Evolutionary conservation across 2,113 vertebrate species (phyloP).

Genomic region (Maccullochella peelii): DNA sequence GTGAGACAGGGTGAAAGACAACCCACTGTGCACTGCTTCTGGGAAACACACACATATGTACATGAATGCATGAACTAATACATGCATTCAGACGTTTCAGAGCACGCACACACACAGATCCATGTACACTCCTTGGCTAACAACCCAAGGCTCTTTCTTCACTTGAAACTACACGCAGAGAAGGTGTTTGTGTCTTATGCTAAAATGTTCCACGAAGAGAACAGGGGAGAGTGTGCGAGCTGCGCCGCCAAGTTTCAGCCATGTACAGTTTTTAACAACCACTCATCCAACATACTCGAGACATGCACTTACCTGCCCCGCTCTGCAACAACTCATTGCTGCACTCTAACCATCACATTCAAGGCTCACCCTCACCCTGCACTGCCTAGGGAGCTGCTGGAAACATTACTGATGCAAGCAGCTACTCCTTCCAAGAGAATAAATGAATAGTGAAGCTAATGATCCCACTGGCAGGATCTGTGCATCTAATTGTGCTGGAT

Average conservation of each 20-base stretch:
- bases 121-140: background rate
- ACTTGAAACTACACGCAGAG: slow-evolving; percentile 3
- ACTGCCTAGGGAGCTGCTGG: slow-evolving; percentile 52
- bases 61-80: background rate
- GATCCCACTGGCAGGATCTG: slow-evolving; percentile 8
- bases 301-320: slow-evolving; percentile 85
- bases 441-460: slow-evolving; percentile 41
- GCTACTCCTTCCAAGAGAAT: slow-evolving; percentile 49
- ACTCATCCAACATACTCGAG: slow-evolving; percentile 78
- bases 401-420: slow-evolving; percentile 59
- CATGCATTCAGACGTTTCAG: background rate
- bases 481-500: slow-evolving; percentile 16
- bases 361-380: slow-evolving; percentile 41
- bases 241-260: slow-evolving; percentile 63
- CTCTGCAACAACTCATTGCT: slow-evolving; percentile 67
- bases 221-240: slow-evolving; percentile 8
- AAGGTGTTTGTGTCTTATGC: slow-evolving; percentile 8
- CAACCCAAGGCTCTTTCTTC: background rate
- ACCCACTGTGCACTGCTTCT: background rate
- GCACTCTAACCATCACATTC: slow-evolving; percentile 73
- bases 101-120: background rate
- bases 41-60: background rate
- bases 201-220: slow-evolving; percentile 24
- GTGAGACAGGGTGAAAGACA: background rate
- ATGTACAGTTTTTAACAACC: slow-evolving; percentile 78